These are phyloP conservation scores for Netelia inedita DNA, from an alignment of 2,888 invertebrate species.

Conservation along the genomic window DNA sequence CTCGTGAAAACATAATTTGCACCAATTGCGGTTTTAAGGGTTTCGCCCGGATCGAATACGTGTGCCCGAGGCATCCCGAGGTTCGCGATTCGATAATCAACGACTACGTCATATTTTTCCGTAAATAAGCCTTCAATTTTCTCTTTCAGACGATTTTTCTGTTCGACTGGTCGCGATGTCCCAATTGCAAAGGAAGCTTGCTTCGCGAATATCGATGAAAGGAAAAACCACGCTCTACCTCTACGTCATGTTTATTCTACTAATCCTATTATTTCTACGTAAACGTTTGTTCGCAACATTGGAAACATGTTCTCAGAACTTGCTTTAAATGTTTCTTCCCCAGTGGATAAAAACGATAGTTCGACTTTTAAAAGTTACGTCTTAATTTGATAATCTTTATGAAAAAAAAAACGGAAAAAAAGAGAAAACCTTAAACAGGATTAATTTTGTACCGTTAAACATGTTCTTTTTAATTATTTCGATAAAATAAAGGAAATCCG, in stretches of 20 bases:
- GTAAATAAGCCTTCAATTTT: constrained; percentile 3
- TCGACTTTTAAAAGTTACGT: not conserved
- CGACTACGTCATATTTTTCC: not conserved
- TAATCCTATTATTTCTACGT: no score
- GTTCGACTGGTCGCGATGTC: constrained; percentile 86
- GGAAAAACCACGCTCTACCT: not conserved
- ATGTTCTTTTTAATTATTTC: not conserved
- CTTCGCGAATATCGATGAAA: constrained; percentile 68
- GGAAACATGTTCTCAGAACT: not conserved
- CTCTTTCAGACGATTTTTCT: constrained; percentile 86
- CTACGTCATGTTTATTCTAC: no score
- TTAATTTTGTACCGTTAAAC: not conserved
- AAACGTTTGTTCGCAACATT: not conserved
- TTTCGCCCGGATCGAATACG: constrained; percentile 72
- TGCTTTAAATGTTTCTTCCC: not conserved
- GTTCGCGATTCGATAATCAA: constrained; percentile 56
- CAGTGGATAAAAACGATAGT: not conserved
- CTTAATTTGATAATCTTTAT: not conserved
- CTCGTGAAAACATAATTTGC: constrained; percentile 71
- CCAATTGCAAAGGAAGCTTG: constrained; percentile 83
- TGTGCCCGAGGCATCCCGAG: constrained; percentile 74
- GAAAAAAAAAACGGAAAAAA: not conserved
- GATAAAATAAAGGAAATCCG: not conserved
- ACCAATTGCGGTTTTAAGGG: constrained; percentile 72
- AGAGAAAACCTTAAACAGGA: not conserved